These are phyloP conservation scores for Zalophus californianus DNA, from an alignment of 2,797 vertebrate genomes.

Conservation along the genomic window DNA sequence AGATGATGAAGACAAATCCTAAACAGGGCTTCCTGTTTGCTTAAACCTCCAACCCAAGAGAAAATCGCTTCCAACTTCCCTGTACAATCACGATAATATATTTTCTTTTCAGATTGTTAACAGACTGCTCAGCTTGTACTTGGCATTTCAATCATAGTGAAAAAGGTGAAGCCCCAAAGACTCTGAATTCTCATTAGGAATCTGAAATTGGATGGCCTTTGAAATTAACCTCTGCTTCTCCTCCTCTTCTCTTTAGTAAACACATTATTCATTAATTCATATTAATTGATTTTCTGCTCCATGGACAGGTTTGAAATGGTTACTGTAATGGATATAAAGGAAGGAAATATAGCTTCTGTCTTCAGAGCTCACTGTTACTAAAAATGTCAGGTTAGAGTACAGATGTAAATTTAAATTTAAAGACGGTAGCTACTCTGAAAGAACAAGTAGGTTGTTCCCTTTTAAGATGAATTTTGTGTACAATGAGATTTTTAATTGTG, in stretches of 20 bases:
- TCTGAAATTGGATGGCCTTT: not conserved
- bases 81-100: not conserved
- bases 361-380: not conserved
- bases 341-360: not conserved
- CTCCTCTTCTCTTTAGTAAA: not conserved
- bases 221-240: not conserved
- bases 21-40: slow-evolving; percentile 75
- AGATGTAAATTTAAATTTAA: not conserved
- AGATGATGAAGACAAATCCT: slow-evolving; percentile 76
- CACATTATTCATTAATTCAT: not conserved
- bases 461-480: not conserved
- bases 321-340: not conserved
- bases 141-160: not conserved
- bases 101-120: slow-evolving; percentile 72
- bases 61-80: slow-evolving; percentile 71
- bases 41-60: slow-evolving; percentile 72
- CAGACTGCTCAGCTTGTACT: slow-evolving; percentile 58
- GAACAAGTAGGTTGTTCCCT: not conserved
- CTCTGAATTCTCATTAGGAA: not conserved
- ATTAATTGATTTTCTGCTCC: not conserved
- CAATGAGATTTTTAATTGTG: not conserved
- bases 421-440: not conserved
- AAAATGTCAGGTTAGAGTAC: not conserved
- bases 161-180: not conserved
- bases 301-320: not conserved